These are phyloP conservation scores for Amphipoea oculea DNA, from an alignment of 2,888 invertebrate genomes.

Conservation along the genomic window DNA sequence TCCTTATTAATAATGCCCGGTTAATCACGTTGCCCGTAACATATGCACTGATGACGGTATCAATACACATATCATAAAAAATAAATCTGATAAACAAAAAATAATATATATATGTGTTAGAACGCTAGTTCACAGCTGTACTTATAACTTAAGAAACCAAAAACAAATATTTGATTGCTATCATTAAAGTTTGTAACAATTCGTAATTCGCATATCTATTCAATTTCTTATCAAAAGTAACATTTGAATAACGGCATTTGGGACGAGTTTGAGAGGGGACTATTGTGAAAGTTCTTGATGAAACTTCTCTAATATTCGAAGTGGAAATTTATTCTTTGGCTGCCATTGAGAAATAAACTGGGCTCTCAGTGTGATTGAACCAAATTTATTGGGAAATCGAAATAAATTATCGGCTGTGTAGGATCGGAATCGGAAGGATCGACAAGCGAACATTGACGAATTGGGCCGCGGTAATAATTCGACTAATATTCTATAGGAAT, in stretches of 20 bases:
- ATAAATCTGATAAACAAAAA: neutral
- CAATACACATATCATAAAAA: neutral
- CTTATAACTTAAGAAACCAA: constrained; percentile 19
- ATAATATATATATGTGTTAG: neutral
- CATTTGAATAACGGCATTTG: constrained; percentile 86
- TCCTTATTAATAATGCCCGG: too few relatives aligned
- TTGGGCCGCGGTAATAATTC: constrained; percentile 67
- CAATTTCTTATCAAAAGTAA: constrained; percentile 86
- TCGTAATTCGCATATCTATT: constrained; percentile 82
- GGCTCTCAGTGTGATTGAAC: constrained; percentile 80
- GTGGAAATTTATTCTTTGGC: constrained; percentile 86
- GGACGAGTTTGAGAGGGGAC: constrained; percentile 81
- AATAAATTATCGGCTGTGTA: constrained; percentile 74
- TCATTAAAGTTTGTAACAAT: constrained; percentile 79
- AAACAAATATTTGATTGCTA: constrained; percentile 74
- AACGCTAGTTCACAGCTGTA: neutral
- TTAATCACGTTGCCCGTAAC: too few relatives aligned
- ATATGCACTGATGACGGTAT: too few relatives aligned
- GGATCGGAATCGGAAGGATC: constrained; percentile 62
- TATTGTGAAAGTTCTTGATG: constrained; percentile 83
- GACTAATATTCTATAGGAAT: constrained; percentile 52
- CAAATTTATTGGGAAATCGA: constrained; percentile 81
- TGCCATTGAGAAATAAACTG: constrained; percentile 82
- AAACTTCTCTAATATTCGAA: constrained; percentile 86
- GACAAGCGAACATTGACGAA: constrained; percentile 77